Conservation (phyloP, 2,888 invertebrate species). For the Drosophila paranaensis region DNA sequence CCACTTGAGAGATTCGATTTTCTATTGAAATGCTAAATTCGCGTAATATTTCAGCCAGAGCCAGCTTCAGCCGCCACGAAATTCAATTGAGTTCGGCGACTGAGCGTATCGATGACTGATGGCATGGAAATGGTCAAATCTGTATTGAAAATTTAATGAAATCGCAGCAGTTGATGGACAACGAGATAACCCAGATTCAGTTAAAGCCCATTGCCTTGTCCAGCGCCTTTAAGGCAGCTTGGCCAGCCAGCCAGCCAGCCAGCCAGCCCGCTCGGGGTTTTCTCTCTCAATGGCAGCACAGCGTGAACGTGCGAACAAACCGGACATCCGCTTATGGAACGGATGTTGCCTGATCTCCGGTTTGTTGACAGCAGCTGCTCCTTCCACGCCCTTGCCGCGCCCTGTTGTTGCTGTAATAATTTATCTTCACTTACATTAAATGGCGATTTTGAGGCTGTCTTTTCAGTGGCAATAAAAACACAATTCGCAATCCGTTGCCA, state of each 20-base stretch:
- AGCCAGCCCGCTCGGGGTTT: not conserved
- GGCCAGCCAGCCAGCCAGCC: not conserved
- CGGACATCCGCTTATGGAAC: constrained; percentile 74
- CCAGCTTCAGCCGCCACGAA: not conserved
- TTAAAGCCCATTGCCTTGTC: not conserved
- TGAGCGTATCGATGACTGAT: constrained; percentile 16
- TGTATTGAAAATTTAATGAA: constrained; percentile 20
- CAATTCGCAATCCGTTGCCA: constrained; percentile 27
- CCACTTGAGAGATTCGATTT: constrained; percentile 77
- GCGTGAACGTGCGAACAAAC: constrained; percentile 77
- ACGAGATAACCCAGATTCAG: not conserved
- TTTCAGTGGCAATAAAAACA: constrained; percentile 55
- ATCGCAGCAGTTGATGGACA: not conserved
- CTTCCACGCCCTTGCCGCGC: constrained; percentile 5
- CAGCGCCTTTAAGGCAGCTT: constrained; percentile 1
- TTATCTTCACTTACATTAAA: constrained; percentile 72
- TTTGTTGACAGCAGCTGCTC: constrained; percentile 60
- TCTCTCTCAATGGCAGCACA: constrained; percentile 46
- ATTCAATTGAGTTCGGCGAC: constrained; percentile 36
- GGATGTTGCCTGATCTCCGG: constrained; percentile 78
- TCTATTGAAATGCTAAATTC: constrained; percentile 78
- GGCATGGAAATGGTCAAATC: constrained; percentile 1
- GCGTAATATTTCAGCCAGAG: constrained; percentile 65
- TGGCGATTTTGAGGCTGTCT: constrained; percentile 56
- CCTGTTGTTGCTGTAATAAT: constrained; percentile 55